These are phyloP conservation scores for Ferrisia virgata DNA, from an alignment of 2,888 invertebrate genomes.

Conservation along the genomic window DNA sequence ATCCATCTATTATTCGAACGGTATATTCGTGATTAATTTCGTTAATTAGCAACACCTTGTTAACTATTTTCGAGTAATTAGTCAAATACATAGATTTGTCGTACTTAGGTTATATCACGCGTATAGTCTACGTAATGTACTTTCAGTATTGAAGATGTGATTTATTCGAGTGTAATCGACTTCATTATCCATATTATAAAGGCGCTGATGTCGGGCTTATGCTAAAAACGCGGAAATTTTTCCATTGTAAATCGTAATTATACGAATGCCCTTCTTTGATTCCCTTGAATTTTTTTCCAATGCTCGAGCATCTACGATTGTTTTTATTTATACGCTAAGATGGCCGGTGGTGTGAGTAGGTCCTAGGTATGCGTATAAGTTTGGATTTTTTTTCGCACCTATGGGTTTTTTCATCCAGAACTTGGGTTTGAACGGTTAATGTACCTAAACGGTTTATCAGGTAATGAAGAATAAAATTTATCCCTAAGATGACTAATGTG, in stretches of 20 bases:
- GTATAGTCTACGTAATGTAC: no score
- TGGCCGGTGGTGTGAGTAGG: no score
- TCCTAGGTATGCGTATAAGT: no score
- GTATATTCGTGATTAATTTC: constrained; percentile 21
- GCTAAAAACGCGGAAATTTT: neutral
- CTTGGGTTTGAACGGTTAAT: neutral
- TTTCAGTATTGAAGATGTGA: neutral
- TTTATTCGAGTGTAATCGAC: constrained; percentile 18
- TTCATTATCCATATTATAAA: neutral
- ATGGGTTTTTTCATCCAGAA: neutral
- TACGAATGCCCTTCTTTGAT: neutral
- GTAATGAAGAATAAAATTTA: neutral
- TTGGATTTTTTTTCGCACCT: neutral
- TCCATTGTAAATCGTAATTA: neutral
- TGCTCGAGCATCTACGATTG: no score
- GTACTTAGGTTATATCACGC: neutral
- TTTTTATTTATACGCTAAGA: no score
- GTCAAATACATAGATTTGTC: constrained; percentile 15
- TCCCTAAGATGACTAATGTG: neutral
- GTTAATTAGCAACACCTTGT: neutral
- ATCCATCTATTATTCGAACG: constrained; percentile 1
- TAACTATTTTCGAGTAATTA: constrained; percentile 12
- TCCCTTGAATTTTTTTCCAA: constrained; percentile 15
- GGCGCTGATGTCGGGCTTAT: neutral
- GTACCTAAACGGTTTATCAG: neutral